Base-by-base conservation (phyloP, 2,797 vertebrate species). In the Brachymystax lenok region DNA sequence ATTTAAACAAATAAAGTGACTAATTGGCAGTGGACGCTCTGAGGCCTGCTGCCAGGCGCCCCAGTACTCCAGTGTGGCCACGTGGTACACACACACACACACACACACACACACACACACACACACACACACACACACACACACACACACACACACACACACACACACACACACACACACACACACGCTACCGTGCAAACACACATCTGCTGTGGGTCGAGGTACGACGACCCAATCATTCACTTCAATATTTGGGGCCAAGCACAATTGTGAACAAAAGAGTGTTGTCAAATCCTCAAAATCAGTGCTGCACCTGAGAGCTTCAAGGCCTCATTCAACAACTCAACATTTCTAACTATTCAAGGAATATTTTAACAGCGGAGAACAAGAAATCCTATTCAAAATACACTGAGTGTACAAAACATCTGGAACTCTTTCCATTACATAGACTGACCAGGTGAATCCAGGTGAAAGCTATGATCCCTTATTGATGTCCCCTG, bases 1-100 rank as follows among this genome's bases (percentile, higher is more conserved):
- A 88, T 84, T 83, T 80, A 88, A 93, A 84, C 83, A 88, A 90
- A 88, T 84, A 78, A 86, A 88, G 83, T 77, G 79, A 83, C 86
- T 90, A 91, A 92, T 87, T 90, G 90, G 83, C 79, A 90, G 84
- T 74, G 69, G 83, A 84, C 52, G 28, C 75, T 84, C 75, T 76
- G 87, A 86, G 80, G 75, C 73, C 74, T 77, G 73, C 74, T 91
- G 88, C 87, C 88, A 86, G 27, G 2, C 64, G 27, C 69, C 80
- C 83, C 84, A 88, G 84, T 81, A 77, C 82, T 81, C 85, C 80
- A 84, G 75, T 83, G 82, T 83, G 81, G 79, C 61, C 40, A 76
- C 6, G 12, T 52, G 69, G 30, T 59, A 77, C n/a, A 14, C 79
- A 76, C n/a, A 70, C 51, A 80, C 75, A n/a, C 6, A 46, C 40